Evolutionary conservation across 2,113 vertebrate species (phyloP), one percentile per base, ranked within the genome.

Genomic region (Amphiprion percula): DNA sequence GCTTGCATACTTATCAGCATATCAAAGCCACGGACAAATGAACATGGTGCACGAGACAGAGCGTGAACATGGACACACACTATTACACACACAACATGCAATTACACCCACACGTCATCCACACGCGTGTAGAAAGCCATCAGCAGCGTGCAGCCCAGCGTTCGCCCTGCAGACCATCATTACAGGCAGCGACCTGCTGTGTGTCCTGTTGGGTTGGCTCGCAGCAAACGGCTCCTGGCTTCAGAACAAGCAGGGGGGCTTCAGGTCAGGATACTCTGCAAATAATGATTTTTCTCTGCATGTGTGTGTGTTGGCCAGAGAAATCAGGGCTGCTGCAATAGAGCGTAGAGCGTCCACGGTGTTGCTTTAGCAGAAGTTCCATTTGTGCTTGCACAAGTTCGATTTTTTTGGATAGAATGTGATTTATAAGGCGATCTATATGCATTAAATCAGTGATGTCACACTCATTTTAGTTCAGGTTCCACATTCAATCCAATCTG

Each of bases 11-110:
- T 61, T 49, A 59, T 63, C 75, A 67, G 74, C 65, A 68, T 44
- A 83, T 74, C 64, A 86, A 74, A 87, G 68, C n/a, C 52, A 9
- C 5, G 54, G 73, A 81, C 68, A 83, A 76, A 77, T 47, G 78
- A 80, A 84, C 60, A 66, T 1, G 17, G 75, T 14, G 54, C 62
- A 62, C 54, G 28, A 76, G 67, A 50, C 39, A 26, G 61, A 83
- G 75, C 26, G 2, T 62, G 66, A 75, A 59, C 26, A 1, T 26
- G 49, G 50, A 71, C 70, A 8, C 47, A 56, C 83, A 2, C 74
- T 64, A 23, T 56, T 56, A 68, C 4, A 39, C 26, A 49, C 15
- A 52, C 62, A 53, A 21, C 60, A 67, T 30, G 68, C 71, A 67
- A 24, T 80, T 67, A 47, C 68, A 4, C 17, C 11, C 67, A 63